Conservation (phyloP, 2,113 vertebrate species). For the Periophthalmodon schlosseri region DNA sequence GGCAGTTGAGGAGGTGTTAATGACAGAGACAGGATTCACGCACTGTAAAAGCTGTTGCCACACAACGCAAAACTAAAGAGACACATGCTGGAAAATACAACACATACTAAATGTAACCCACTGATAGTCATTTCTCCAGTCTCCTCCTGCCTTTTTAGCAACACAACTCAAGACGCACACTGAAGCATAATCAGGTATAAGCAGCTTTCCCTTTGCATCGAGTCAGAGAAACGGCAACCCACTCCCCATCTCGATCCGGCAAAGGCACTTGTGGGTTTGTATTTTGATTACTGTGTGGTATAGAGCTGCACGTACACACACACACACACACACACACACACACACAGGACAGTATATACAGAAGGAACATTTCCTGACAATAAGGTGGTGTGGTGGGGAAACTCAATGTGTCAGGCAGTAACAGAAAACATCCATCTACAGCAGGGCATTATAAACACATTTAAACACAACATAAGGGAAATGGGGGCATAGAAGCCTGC, state of each 20-base stretch:
- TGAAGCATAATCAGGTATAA: conserved; percentile 62
- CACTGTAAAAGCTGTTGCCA: conserved; percentile 58
- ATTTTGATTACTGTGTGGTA: conserved; percentile 63
- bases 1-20: conserved; percentile 33
- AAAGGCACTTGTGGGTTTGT: conserved; percentile 69
- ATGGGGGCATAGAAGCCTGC: conserved; percentile 1
- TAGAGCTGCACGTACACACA: conserved; percentile 42
- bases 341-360: conserved; percentile 58
- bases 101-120: conserved; percentile 61
- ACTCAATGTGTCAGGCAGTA: conserved; percentile 63
- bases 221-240: conserved; percentile 60
- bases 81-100: conserved; percentile 60
- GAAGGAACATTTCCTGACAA: conserved; percentile 63
- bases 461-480: conserved; percentile 10
- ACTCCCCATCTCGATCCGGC: conserved; percentile 60
- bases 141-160: conserved; percentile 66
- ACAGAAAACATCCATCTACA: conserved; percentile 49
- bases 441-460: conserved; percentile 2
- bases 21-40: conserved; percentile 63
- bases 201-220: conserved; percentile 52
- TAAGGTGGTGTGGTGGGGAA: conserved; percentile 58
- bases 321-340: conserved; percentile 33
- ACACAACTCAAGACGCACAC: conserved; percentile 69
- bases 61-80: conserved; percentile 18
- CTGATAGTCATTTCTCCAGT: conserved; percentile 54